Conservation (phyloP, 2,888 invertebrate species). For the Noctua pronuba region DNA sequence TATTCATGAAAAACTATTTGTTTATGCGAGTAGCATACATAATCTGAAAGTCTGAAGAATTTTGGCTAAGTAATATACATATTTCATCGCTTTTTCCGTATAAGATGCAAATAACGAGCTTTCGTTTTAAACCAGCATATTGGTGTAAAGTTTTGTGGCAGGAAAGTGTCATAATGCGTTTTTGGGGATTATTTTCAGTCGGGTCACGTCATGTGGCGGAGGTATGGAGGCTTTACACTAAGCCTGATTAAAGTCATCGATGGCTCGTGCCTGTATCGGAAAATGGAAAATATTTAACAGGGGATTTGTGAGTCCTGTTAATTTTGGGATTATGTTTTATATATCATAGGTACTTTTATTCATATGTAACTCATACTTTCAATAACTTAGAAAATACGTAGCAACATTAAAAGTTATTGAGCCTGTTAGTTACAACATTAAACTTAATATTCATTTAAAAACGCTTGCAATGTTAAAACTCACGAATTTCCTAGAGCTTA, state of each 20-base stretch:
- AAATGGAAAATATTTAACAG: conserved; percentile 41
- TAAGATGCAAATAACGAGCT: conserved; percentile 48
- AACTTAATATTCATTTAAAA: not conserved
- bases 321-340: conserved; percentile 22
- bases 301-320: conserved; percentile 17
- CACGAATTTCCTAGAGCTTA: conserved; percentile 16
- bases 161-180: conserved; percentile 64
- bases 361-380: not conserved
- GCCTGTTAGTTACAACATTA: not conserved
- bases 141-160: conserved; percentile 50
- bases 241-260: conserved; percentile 61
- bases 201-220: conserved; percentile 55
- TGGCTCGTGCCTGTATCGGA: conserved; percentile 34
- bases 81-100: conserved; percentile 47
- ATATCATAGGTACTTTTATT: not conserved
- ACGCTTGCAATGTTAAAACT: conserved; percentile 1
- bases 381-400: conserved; percentile 1
- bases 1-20: conserved; percentile 48
- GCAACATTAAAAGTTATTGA: not conserved
- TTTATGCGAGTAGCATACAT: conserved; percentile 43
- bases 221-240: conserved; percentile 54
- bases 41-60: conserved; percentile 37
- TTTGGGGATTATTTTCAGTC: conserved; percentile 54
- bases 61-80: conserved; percentile 36
- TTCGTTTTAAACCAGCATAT: conserved; percentile 35